phyloP scores from a whole-genome alignment of 2,888 invertebrate genomes.

The Morpho deidamia region DNA sequence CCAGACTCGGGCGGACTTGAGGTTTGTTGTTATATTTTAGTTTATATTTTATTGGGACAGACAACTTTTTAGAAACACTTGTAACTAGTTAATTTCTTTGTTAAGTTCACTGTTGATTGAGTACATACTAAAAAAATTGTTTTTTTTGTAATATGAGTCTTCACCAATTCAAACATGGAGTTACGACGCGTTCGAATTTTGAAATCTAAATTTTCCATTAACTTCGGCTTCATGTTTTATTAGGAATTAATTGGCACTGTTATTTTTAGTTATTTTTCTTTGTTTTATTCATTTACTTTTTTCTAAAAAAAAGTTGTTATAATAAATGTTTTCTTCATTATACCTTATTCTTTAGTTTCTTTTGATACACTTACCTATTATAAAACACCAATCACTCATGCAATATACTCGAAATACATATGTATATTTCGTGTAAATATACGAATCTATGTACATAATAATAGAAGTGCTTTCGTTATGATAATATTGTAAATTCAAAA shows the following conservation, averaged over 20 bases:
- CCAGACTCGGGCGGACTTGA: constrained; percentile 44
- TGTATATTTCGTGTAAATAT: constrained; percentile 12
- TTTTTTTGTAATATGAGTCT: constrained; percentile 20
- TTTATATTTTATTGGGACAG: constrained; percentile 65
- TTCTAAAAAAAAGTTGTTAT: constrained; percentile 49
- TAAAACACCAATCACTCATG: constrained; percentile 4
- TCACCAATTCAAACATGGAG: constrained; percentile 21
- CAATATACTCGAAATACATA: constrained; percentile 15
- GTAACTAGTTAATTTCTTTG: constrained; percentile 51
- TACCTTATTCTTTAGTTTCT: constrained; percentile 35
- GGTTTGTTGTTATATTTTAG: constrained; percentile 70
- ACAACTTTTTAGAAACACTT: constrained; percentile 53
- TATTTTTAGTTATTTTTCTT: constrained; percentile 64
- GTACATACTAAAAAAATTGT: constrained; percentile 35
- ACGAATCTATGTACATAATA: constrained; percentile 18
- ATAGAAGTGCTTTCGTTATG: constrained; percentile 15
- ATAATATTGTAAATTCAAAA: not conserved
- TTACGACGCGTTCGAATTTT: constrained; percentile 5
- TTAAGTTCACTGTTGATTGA: constrained; percentile 46
- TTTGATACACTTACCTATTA: constrained; percentile 17
- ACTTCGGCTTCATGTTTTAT: constrained; percentile 37
- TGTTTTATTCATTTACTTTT: constrained; percentile 54
- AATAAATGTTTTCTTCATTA: constrained; percentile 68
- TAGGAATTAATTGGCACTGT: constrained; percentile 70
- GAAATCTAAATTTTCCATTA: no score